Conservation (phyloP, 2,888 invertebrate species). For the Sinodicranocentrus sp. region DNA sequence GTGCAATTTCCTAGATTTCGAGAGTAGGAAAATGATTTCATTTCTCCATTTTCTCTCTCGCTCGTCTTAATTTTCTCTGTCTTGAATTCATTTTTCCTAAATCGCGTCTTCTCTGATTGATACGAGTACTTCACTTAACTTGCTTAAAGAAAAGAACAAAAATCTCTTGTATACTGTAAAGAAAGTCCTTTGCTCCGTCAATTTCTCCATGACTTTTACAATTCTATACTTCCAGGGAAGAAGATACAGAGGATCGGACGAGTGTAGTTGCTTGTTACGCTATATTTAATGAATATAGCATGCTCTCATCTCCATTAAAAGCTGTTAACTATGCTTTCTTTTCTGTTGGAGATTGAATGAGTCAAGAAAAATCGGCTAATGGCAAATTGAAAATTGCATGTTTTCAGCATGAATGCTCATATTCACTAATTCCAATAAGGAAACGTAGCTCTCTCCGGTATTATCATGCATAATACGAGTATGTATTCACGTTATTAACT, state of each 20-base stretch:
- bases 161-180: slow-evolving; percentile 5
- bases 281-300: slow-evolving; percentile 33
- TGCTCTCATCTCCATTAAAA: slow-evolving; percentile 27
- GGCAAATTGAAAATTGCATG: slow-evolving; percentile 46
- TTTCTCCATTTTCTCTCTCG: slow-evolving; percentile 19
- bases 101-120: slow-evolving; percentile 5
- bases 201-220: not conserved
- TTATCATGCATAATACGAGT: no score
- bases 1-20: slow-evolving; percentile 37
- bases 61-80: slow-evolving; percentile 15
- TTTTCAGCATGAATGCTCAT: slow-evolving; percentile 34
- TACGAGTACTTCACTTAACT: no score
- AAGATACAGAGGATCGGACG: slow-evolving; percentile 13
- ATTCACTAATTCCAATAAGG: slow-evolving; percentile 15
- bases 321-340: slow-evolving; percentile 29
- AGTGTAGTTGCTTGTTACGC: slow-evolving; percentile 12
- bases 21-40: slow-evolving; percentile 26
- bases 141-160: no score
- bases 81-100: slow-evolving; percentile 41
- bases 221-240: slow-evolving; percentile 3
- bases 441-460: not conserved
- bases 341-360: not conserved
- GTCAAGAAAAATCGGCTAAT: slow-evolving; percentile 21
- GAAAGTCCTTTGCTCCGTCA: not conserved
- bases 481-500: no score